Base-by-base conservation (phyloP, 2,888 invertebrate genomes). In the Philonicus albiceps region DNA sequence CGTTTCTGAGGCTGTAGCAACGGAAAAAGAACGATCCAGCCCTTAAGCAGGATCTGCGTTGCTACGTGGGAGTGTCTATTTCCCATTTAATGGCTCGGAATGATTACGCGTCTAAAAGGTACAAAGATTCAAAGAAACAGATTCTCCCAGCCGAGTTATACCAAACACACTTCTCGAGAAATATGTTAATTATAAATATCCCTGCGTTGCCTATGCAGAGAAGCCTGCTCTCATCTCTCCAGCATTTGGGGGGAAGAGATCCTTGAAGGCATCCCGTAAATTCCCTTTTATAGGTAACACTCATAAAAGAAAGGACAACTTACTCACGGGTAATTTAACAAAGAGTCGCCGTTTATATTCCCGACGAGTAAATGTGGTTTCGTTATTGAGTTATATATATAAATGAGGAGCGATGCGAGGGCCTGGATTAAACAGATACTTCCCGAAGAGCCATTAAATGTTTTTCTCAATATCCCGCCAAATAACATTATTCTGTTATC, bases 141-240 rank as follows among this genome's bases (percentile, higher is more conserved):
- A 64, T 64, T 64, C 27, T 74, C 74, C 40, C 76, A n/a, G 5
- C 43, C 40, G 22, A 76, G 40, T 40, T 19, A 43, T 76, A 34
- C 22, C n/a, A 34, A 22, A 43, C 40, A 19, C 43, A 43, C 34
- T 49, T 75, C 75, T 34, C 13, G 11, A 76, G 40, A 76, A 76
- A 76, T 76, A 76, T 37, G 40, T 76, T 76, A 76, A 76, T 76
- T 76, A 76, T 76, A 40, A 76, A 76, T 76, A 34, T 34, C 76
- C 40, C 19, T 37, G 34, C 13, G 19, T 75, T 76, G 27, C 27
- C 27, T 22, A 11, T 64, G 22, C 64, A 64, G 11, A 64, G 11
- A 1, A 53, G n/a, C 6, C 19, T 7, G 4, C 7, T 7, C 53
- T n/a, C 53, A 19, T 7, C 53, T 19, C n/a, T 53, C 53, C n/a